These are phyloP conservation scores for Drosophila grimshawi DNA, from an alignment of 1,140 invertebrate genomes.

Conservation along the genomic window DNA sequence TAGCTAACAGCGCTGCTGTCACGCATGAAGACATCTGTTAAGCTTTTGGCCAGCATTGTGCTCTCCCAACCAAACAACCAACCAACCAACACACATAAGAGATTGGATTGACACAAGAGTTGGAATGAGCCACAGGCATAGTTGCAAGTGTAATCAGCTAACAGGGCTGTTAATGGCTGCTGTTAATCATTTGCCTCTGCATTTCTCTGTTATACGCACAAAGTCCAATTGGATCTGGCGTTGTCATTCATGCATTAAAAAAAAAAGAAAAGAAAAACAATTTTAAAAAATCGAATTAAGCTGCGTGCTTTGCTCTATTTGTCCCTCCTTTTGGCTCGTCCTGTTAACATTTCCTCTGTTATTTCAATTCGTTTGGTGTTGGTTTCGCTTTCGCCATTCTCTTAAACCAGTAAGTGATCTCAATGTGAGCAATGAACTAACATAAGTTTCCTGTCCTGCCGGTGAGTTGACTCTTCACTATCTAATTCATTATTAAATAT, in stretches of 20 bases:
- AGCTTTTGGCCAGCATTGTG: background rate
- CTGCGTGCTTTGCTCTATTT: background rate
- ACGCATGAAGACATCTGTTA: background rate
- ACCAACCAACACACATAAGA: no score
- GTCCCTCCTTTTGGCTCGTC: background rate
- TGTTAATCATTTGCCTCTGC: background rate
- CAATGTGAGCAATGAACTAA: constrained; percentile 30
- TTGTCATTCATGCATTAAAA: background rate
- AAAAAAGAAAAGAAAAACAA: background rate
- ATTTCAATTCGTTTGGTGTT: constrained; percentile 28
- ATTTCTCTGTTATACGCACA: background rate
- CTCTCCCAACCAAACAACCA: background rate
- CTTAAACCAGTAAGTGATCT: constrained; percentile 4
- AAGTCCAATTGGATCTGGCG: background rate
- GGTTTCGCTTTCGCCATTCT: constrained; percentile 27
- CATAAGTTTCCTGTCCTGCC: constrained; percentile 37
- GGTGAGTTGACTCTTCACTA: constrained; percentile 32
- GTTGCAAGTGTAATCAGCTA: background rate
- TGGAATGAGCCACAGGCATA: background rate
- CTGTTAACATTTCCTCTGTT: constrained; percentile 6
- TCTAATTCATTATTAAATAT: constrained; percentile 30
- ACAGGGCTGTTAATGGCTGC: background rate
- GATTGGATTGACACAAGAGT: background rate
- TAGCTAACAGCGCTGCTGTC: constrained; percentile 19
- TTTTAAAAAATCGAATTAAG: background rate